Evolutionary conservation across 2,113 vertebrate genomes (phyloP).

Genomic region (Tetraodon nigroviridis): DNA sequence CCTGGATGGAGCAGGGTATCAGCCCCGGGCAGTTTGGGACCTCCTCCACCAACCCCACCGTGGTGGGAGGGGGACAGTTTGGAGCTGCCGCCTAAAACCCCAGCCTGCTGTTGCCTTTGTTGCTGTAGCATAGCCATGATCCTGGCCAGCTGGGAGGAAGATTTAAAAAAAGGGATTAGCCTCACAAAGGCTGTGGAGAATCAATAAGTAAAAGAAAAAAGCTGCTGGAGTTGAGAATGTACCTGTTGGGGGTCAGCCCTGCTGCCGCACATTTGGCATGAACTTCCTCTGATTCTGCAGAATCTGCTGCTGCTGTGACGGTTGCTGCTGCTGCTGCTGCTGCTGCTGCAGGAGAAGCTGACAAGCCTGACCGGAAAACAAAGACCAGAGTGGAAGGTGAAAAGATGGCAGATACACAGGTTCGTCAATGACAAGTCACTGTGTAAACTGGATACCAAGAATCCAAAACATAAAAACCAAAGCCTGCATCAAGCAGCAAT

Average conservation of each 20-base stretch:
- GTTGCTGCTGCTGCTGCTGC: slow-evolving; percentile 66
- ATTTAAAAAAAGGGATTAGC: not conserved
- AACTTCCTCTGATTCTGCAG: slow-evolving; percentile 98
- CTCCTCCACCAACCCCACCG: slow-evolving; percentile 72
- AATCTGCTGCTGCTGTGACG: slow-evolving; percentile 82
- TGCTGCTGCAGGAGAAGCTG: slow-evolving; percentile 91
- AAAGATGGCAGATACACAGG: not conserved
- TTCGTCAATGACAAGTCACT: not conserved
- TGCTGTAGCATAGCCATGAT: slow-evolving; percentile 90
- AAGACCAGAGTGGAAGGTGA: slow-evolving; percentile 11
- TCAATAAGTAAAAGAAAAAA: not conserved
- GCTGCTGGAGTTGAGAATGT: not conserved
- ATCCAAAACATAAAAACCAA: not conserved
- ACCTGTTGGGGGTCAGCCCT: slow-evolving; percentile 94
- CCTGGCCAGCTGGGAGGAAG: slow-evolving; percentile 78
- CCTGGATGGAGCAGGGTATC: slow-evolving; percentile 84
- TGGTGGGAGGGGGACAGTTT: slow-evolving; percentile 97
- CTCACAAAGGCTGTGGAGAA: not conserved
- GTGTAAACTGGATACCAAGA: not conserved
- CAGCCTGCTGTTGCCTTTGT: slow-evolving; percentile 73
- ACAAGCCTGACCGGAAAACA: slow-evolving; percentile 78
- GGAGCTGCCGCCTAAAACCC: slow-evolving; percentile 76
- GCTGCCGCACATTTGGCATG: slow-evolving; percentile 88
- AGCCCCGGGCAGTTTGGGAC: slow-evolving; percentile 83
- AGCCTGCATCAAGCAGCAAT: not conserved